These are phyloP conservation scores for Thelaira solivaga DNA, from an alignment of 2,888 invertebrate genomes.

Conservation along the genomic window DNA sequence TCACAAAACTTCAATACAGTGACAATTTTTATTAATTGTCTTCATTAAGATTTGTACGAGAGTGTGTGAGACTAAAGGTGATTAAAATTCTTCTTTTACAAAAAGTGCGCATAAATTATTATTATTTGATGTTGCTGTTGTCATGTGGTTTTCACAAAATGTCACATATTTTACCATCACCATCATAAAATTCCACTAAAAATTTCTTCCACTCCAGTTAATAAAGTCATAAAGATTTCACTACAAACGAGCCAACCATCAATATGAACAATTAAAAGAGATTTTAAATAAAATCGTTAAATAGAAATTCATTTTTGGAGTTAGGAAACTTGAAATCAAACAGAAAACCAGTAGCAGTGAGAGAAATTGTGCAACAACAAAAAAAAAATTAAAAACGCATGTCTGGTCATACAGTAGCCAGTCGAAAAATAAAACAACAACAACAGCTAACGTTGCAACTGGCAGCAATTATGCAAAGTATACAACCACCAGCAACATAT, in stretches of 20 bases:
- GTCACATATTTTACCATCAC: constrained; percentile 20
- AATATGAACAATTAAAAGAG: constrained; percentile 14
- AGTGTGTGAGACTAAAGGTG: no score
- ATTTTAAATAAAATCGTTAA: constrained; percentile 44
- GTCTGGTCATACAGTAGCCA: constrained; percentile 25
- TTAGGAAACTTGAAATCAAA: neutral
- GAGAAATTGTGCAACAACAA: neutral
- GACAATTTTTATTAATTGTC: no score
- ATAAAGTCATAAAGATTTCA: constrained; percentile 38
- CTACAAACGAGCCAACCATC: neutral
- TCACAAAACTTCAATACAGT: no score
- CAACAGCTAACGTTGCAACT: constrained; percentile 43
- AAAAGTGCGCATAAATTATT: neutral
- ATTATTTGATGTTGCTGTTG: no score
- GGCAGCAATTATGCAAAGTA: constrained; percentile 52
- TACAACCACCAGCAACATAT: no score
- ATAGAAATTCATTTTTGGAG: constrained; percentile 32
- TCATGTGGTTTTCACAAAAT: neutral
- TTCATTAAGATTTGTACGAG: no score
- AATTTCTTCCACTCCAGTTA: constrained; percentile 32
- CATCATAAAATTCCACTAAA: constrained; percentile 28
- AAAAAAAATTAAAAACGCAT: neutral
- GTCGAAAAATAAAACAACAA: constrained; percentile 1
- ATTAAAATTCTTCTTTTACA: no score
- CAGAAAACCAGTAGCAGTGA: constrained; percentile 37